Evolutionary conservation across 64 coral and sea anemone genomes (phyloP).

Genomic region (Stylophora pistillata): DNA sequence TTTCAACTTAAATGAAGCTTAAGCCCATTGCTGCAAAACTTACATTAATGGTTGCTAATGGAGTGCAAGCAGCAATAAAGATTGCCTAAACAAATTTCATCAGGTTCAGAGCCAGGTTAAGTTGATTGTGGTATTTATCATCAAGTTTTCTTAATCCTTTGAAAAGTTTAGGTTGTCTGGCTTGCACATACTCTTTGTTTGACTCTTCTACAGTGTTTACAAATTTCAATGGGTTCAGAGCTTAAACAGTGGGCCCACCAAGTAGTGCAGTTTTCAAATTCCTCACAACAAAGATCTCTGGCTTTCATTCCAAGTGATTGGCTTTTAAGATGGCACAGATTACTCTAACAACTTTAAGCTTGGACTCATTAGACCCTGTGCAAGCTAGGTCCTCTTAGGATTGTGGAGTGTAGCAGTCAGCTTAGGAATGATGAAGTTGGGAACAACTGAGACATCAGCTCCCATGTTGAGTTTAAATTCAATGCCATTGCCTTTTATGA

Average conservation of each 20-base stretch:
- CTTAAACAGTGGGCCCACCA: neutral
- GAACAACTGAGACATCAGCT: neutral
- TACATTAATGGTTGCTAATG: too few relatives aligned
- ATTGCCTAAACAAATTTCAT: too few relatives aligned
- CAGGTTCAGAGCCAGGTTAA: too few relatives aligned
- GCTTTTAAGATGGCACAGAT: neutral
- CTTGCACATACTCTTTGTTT: neutral
- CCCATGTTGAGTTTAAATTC: slow-evolving; percentile 3
- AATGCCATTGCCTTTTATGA: neutral
- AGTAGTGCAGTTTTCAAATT: neutral
- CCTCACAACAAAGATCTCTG: neutral
- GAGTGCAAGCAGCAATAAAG: too few relatives aligned
- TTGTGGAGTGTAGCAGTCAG: neutral
- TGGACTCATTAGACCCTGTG: neutral
- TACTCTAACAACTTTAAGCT: neutral
- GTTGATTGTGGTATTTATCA: too few relatives aligned
- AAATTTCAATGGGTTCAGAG: neutral
- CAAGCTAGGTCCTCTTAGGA: neutral
- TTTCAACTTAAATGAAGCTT: too few relatives aligned
- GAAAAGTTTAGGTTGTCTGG: neutral
- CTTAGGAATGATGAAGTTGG: neutral
- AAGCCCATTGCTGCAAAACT: too few relatives aligned
- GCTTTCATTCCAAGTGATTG: neutral
- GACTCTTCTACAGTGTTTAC: neutral
- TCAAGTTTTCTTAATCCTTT: slow-evolving; percentile 50